Base-by-base conservation (phyloP, 2,797 vertebrate genomes). In the Sebastes taczanowskii region DNA sequence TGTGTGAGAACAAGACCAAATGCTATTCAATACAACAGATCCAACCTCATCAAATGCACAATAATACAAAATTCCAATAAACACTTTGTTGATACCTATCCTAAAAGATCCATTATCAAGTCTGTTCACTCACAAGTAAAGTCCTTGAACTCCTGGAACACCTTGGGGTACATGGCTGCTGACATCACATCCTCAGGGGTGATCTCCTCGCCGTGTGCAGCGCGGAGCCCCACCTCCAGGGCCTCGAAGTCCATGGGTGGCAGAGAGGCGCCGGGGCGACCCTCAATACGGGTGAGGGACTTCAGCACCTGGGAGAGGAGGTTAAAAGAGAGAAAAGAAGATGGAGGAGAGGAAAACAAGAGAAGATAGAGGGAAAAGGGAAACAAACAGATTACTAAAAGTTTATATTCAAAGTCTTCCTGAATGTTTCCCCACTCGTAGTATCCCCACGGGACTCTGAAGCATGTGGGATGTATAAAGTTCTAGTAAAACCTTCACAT, bases 131-230 rank as follows among this genome's bases (percentile, higher is more conserved):
- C 59, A 94, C 94, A 67, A 0, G 95, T 96, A 76, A 99, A 99
- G 0, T 97, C 95, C 77, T 97, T 97, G 88, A 95, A 98, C 73
- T 97, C 97, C 42, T 97, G 94, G 90, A 97, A 99, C 14, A 99
- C 98, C 11, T 98, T 97, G 1, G 98, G 97, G 86, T 98, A 99
- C 96, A 98, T 98, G 66, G 98, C 97, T 0, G 98, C 97, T 0
- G 98, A 99, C 88, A 99, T 96, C 81, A 99, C 95, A 0, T 99
- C 98, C 85, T 99, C 97, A 0, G 97, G 94, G 52, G 96, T 97
- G 86, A 98, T 96, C 0, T 98, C 97, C 1, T 97, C 96, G 1
- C 94, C 91, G 1, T 98, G 95, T 4, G 94, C 60, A 0, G 93
- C 88, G 1, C 23, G 84, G 53, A 98, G 92, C 16, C 96, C 95